Evolutionary conservation across 1,140 invertebrate species (phyloP), one percentile per base, ranked within the genome.

Genomic region (Heliconius eleuchia): DNA sequence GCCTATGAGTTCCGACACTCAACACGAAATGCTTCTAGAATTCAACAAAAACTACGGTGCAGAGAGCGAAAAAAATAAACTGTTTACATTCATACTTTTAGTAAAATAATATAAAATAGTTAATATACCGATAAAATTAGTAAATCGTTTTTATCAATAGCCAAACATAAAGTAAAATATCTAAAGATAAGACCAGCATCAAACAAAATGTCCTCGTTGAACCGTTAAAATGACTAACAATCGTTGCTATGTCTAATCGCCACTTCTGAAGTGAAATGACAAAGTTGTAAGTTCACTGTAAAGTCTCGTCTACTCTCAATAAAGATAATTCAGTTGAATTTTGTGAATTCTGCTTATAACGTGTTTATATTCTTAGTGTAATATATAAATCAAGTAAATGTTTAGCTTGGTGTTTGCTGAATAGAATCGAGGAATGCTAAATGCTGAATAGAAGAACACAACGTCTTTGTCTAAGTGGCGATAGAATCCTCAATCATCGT

Each of bases 211-310:
- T 42, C 57, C 37, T 75, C 19, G 46, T 74, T 75, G 55, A 37
- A 60, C n/a, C 46, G 74, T 79, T 79, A 76, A 82, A 79, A 79
- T 77, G 52, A 76, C 55, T 57, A 57, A 57, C 77, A 74, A 78
- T 77, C 76, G 78, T 77, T 66, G 77, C 73, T 76, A 60, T 77
- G 73, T 81, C 80, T 66, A 66, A 75, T 75, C 74, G 55, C 37
- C 57, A 52, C 57, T 66, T 76, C 75, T 76, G 27, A 73, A 72
- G 9, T 37, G 73, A 79, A 79, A 82, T 79, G 81, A 82, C 74
- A 73, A 79, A 77, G 74, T 82, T 82, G 72, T 70, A 72, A 77
- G 76, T 77, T 77, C 34, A 57, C 7, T 39, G 30, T 77, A 55
- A 77, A 42, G 76, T n/a, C 71, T 52, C 57, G 46, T 55, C 50